phyloP scores from a whole-genome alignment of 1,140 invertebrate species.

The Halyomorpha halys region DNA sequence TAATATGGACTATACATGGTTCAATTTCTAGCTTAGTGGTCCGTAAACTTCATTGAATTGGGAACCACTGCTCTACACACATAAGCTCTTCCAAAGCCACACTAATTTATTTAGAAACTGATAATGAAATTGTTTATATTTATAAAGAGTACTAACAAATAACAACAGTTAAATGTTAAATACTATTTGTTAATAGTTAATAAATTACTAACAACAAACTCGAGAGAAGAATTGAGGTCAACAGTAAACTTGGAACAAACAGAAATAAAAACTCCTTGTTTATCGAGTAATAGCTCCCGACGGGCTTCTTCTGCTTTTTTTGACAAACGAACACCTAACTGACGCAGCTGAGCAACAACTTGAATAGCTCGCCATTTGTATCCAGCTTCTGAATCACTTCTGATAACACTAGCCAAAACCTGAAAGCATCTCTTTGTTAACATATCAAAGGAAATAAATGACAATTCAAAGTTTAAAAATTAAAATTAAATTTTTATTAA shows the following conservation, averaged over 20 bases:
- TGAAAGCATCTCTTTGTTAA: not conserved
- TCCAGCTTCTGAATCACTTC: not conserved
- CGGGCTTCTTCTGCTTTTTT: not conserved
- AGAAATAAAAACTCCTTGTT: constrained; percentile 5
- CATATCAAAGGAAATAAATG: too few species aligned
- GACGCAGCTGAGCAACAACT: not conserved
- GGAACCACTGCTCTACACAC: too few species aligned
- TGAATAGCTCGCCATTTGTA: constrained; percentile 14
- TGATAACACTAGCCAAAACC: constrained; percentile 14
- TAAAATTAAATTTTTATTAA: too few species aligned
- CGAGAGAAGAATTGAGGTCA: not conserved
- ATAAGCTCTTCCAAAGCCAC: too few species aligned
- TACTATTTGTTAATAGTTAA: not conserved
- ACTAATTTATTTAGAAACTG: too few species aligned
- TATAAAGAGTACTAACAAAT: not conserved
- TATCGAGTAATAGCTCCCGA: constrained; percentile 1
- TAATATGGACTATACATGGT: too few species aligned
- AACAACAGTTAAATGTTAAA: not conserved
- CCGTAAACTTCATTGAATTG: too few species aligned
- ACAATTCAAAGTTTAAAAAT: too few species aligned
- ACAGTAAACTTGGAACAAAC: constrained; percentile 1
- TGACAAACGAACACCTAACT: not conserved
- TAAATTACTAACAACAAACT: not conserved
- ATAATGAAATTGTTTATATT: not conserved
- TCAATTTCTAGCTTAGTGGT: too few species aligned